Base-by-base conservation (phyloP, 2,113 vertebrate species). In the Leptobrachium ailaonicum region DNA sequence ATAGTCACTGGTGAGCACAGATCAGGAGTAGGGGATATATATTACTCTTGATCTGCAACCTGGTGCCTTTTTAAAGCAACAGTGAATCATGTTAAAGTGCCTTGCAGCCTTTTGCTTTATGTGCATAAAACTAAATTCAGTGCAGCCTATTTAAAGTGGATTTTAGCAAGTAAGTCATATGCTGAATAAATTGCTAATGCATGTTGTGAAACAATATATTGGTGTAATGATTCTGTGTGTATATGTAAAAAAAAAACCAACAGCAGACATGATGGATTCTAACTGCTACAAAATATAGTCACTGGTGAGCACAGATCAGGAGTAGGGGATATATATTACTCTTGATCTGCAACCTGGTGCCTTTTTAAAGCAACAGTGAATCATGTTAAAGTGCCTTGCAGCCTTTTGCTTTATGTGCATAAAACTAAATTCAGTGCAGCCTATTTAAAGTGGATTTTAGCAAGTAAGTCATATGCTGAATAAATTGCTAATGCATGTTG, bases 61-160 rank as follows among this genome's bases (percentile, higher is more conserved):
- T 77, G 41, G 40, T 77, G 66, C 56, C 53, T 69, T 62, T 77
- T 9, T 70, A 71, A 67, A 47, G 62, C 41, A 41, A 62, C 53
- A 62, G 54, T 77, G 76, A 77, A 77, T 77, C 66, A 70, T 62
- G 9, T 77, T 70, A 45, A 47, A 77, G 66, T 71, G 66, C 66
- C 53, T 69, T 60, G n/a, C 45, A 77, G 64, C 66, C 42, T 41
- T 41, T 70, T 77, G 47, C 66, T 77, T 77, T 68, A 56, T 14
- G 42, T 45, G 56, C 47, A 53, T 77, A 77, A 56, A 56, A 77
- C 74, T 56, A 77, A 56, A 68, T 8, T 50, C 47, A 32, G 20
- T 50, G 47, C 4, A 50, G 8, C 47, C 47, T 50, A 5, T 50
- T 50, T 5, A 50, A 50, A 50, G 4, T 50, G 47, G 47, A 8